Evolutionary conservation across 2,888 invertebrate genomes (phyloP).

Genomic region (Eupeodes luniger): DNA sequence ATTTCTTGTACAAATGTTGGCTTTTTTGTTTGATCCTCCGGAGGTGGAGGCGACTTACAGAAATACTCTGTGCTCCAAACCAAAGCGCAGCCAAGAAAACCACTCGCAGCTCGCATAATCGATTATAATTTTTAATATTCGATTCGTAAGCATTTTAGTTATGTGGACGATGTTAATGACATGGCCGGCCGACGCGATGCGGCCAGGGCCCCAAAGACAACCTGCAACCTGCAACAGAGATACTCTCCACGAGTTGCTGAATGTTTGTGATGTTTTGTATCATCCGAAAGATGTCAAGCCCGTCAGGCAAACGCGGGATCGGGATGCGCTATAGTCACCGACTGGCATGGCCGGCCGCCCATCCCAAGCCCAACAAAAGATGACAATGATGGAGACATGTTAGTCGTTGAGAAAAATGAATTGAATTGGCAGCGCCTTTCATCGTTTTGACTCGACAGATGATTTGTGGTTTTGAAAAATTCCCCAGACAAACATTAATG

Average conservation of each 20-base stretch:
- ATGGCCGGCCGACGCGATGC: constrained; percentile 28
- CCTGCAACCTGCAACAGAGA: constrained; percentile 27
- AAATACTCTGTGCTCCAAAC: neutral
- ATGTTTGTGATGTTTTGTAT: constrained; percentile 64
- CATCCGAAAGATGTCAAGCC: constrained; percentile 57
- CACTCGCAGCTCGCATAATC: constrained; percentile 81
- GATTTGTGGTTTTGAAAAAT: constrained; percentile 70
- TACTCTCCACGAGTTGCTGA: constrained; percentile 43
- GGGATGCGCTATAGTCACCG: neutral
- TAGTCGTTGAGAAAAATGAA: constrained; percentile 64
- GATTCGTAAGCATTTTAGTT: constrained; percentile 79
- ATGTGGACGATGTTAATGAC: constrained; percentile 76
- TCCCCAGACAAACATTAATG: constrained; percentile 68
- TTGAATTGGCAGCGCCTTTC: constrained; percentile 75
- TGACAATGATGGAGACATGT: constrained; percentile 75
- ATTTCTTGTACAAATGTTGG: constrained; percentile 54
- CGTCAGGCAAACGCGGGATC: neutral
- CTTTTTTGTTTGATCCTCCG: neutral
- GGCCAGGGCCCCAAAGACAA: constrained; percentile 24
- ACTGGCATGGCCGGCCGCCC: neutral
- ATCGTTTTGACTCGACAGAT: constrained; percentile 72
- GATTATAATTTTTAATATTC: constrained; percentile 85
- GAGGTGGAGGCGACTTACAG: neutral
- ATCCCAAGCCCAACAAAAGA: constrained; percentile 4
- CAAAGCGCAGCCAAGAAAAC: constrained; percentile 14